Conservation (phyloP, 2,113 vertebrate species). For the Ellobius talpinus region DNA sequence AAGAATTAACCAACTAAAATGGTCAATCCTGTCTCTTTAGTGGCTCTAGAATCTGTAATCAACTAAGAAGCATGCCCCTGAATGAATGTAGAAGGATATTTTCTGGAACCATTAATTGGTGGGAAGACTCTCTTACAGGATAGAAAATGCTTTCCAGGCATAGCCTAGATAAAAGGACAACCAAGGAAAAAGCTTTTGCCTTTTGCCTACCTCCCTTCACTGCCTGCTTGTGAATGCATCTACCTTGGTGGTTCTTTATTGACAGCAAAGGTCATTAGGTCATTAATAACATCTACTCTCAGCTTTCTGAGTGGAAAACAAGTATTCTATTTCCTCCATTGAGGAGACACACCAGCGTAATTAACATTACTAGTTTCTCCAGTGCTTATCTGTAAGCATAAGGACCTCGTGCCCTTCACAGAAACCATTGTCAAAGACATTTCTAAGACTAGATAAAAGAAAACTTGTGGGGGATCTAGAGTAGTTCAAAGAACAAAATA, state of each 20-base stretch:
- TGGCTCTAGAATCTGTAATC: neutral
- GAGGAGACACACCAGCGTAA: neutral
- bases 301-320: neutral
- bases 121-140: neutral
- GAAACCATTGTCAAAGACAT: neutral
- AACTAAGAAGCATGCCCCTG: neutral
- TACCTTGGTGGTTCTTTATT: neutral
- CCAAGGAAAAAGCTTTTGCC: neutral
- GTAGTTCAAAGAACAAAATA: neutral
- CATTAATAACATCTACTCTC: neutral
- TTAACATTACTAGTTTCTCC: neutral
- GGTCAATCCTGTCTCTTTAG: neutral
- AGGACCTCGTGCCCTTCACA: neutral
- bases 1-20: neutral
- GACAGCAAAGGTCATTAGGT: neutral
- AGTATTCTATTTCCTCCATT: neutral
- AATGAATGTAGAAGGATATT: neutral
- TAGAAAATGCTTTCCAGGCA: neutral
- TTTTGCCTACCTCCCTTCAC: neutral
- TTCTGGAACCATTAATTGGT: neutral
- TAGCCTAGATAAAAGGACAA: neutral
- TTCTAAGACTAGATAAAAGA: neutral
- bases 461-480: neutral
- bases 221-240: neutral
- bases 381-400: neutral